phyloP scores from a whole-genome alignment of 2,797 vertebrate genomes.

The Leuciscus waleckii region DNA sequence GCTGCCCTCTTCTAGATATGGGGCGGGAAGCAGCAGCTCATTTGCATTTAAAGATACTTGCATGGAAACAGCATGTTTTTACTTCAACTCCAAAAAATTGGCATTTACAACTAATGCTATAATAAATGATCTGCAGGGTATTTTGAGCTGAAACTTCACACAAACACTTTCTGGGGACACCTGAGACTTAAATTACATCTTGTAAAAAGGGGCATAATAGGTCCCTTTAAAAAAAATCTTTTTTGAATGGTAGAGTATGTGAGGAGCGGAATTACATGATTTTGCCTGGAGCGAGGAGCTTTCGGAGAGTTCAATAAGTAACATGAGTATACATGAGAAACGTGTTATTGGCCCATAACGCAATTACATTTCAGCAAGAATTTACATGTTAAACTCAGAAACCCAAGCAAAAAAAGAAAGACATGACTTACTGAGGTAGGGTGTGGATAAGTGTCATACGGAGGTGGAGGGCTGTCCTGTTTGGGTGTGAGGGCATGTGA shows the following conservation, averaged over 20 bases:
- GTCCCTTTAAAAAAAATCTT: not conserved
- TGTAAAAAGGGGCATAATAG: no score
- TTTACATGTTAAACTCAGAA: not conserved
- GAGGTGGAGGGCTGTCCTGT: constrained; percentile 96
- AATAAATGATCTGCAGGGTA: no score
- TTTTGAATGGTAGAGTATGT: not conserved
- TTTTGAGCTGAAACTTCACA: no score
- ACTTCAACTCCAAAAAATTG: no score
- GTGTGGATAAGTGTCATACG: constrained; percentile 95
- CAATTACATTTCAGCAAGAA: not conserved
- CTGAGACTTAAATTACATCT: no score
- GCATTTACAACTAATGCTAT: no score
- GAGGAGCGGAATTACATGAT: not conserved
- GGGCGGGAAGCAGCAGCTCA: no score
- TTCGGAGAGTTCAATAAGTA: not conserved
- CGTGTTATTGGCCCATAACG: not conserved
- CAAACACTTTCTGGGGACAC: no score
- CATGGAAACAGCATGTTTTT: no score
- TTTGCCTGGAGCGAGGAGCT: not conserved
- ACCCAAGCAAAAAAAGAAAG: constrained; percentile 4
- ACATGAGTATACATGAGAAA: not conserved
- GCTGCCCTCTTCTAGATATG: no score
- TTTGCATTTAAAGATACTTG: no score
- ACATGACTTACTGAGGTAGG: constrained; percentile 88
- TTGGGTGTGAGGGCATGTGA: constrained; percentile 88